Evolutionary conservation across 2,113 vertebrate species (phyloP).

Genomic region (Zapus hudsonius): DNA sequence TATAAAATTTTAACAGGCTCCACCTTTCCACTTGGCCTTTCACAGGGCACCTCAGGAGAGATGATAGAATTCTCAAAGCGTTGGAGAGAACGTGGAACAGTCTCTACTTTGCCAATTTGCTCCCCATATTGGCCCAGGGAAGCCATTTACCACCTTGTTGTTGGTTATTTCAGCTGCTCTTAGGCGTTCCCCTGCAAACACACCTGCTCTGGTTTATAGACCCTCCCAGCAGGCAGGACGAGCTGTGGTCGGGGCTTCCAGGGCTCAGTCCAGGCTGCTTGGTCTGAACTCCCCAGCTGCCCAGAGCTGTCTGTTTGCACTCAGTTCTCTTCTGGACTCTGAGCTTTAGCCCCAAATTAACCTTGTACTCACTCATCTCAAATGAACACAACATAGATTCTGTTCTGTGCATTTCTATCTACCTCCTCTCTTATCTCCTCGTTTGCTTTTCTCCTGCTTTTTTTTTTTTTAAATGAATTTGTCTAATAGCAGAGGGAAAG

Average conservation of each 20-base stretch:
- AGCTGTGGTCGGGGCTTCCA: background rate
- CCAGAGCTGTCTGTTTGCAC: background rate
- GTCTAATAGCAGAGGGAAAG: background rate
- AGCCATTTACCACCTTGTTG: conserved; percentile 61
- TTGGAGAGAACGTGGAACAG: background rate
- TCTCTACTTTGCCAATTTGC: conserved; percentile 29
- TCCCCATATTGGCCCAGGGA: conserved; percentile 29
- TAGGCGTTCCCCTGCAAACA: conserved; percentile 63
- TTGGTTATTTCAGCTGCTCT: conserved; percentile 58
- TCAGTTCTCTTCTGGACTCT: conserved; percentile 1
- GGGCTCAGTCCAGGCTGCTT: background rate
- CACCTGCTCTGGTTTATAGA: conserved; percentile 35
- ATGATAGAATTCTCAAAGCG: conserved; percentile 31
- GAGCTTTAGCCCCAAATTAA: background rate
- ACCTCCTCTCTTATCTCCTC: background rate
- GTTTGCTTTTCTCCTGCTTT: background rate
- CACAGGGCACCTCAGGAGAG: conserved; percentile 42
- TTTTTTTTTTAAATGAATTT: no score
- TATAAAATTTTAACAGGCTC: conserved; percentile 56
- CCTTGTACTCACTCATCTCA: background rate
- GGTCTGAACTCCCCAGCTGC: background rate
- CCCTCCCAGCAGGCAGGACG: background rate
- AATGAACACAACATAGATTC: background rate
- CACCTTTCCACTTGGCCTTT: conserved; percentile 54
- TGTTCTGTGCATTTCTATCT: background rate